phyloP scores from a whole-genome alignment of 1,140 invertebrate genomes.

The Asbolus verrucosus region DNA sequence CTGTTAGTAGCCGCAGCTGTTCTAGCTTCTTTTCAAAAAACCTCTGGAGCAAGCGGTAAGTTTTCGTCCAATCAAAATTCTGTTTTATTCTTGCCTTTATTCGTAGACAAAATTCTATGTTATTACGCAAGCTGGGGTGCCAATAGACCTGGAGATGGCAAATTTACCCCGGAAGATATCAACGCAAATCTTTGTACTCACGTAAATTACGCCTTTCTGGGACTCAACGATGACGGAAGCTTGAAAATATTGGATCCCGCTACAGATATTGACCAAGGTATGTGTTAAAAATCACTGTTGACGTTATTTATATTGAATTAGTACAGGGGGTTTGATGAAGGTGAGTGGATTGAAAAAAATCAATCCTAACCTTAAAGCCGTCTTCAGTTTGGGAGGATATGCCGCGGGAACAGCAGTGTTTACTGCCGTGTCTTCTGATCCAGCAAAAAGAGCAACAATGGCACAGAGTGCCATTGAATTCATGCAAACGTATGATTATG shows the following conservation, averaged over 20 bases:
- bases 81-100: background rate
- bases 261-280: constrained; percentile 67
- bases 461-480: constrained; percentile 66
- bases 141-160: constrained; percentile 69
- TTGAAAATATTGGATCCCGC: constrained; percentile 68
- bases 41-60: background rate
- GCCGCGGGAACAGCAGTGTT: constrained; percentile 68
- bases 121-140: constrained; percentile 74
- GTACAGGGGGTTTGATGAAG: constrained; percentile 64
- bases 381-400: constrained; percentile 84
- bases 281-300: background rate
- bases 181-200: constrained; percentile 75
- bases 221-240: constrained; percentile 62
- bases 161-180: constrained; percentile 69
- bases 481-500: constrained; percentile 80
- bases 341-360: constrained; percentile 69
- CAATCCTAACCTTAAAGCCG: constrained; percentile 73
- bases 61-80: background rate
- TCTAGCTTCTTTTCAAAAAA: too few species aligned
- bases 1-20: too few species aligned
- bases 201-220: constrained; percentile 76
- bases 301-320: too few species aligned
- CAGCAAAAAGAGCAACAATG: constrained; percentile 60
- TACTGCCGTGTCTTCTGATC: constrained; percentile 61
- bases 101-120: constrained; percentile 66